Evolutionary conservation across 2,888 invertebrate genomes (phyloP), one percentile per base, ranked within the genome.

Genomic region (Epinotia nisella): DNA sequence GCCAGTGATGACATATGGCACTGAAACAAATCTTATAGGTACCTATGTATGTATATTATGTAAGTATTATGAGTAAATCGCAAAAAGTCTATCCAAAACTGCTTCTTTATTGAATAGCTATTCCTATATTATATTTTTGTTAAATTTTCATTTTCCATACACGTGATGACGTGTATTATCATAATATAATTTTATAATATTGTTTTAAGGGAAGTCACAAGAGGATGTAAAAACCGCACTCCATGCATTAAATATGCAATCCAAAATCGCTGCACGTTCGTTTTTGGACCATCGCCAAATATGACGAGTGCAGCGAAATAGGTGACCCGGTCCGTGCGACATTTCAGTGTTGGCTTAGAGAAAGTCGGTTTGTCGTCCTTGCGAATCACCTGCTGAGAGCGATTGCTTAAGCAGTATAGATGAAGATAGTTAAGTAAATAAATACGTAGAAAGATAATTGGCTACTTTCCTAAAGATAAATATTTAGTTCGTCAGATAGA

Each of bases 301-400:
- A 83, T 82, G 80, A 81, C 81, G 84, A 81, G 83, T 71, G 78
- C 79, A 78, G 62, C 61, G 75, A 90, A 86, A 87, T 87, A 80
- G 90, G 90, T 91, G 84, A 91, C 91, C 91, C 84, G 86, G 90
- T 90, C 83, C 77, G 76, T 65, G 78, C 80, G 86, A 85, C 87
- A 87, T 89, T 89, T 86, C 80, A 86, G 85, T 78, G 78, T 78
- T 82, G 82, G 84, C 80, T 75, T 80, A 85, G 89, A 91, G 92
- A 92, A 92, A 92, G 92, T 90, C 78, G 80, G 79, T 78, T 75
- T 80, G 79, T 76, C 68, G 69, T 91, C 90, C 89, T 83, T 84
- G 70, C 73, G 76, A 72, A 55, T 64, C 73, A 73, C 73, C 73
- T 73, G 72, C 56, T 72, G 45, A 53, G 59, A 59, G 19, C 19